phyloP scores from a whole-genome alignment of 2,888 invertebrate genomes.

The Campoplex capitator region DNA sequence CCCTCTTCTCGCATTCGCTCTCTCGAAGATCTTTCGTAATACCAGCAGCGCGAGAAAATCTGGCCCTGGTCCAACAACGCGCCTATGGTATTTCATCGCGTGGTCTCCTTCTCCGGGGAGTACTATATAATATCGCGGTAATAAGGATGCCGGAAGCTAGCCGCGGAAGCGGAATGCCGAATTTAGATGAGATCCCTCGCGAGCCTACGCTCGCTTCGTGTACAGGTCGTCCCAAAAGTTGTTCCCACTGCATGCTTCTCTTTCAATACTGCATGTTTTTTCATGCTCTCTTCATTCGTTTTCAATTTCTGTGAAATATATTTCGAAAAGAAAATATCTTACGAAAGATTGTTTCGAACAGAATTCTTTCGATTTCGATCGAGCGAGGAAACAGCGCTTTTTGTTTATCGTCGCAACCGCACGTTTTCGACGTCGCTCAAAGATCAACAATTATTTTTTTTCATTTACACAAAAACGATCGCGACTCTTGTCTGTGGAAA shows the following conservation, averaged over 20 bases:
- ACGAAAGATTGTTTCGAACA: not conserved
- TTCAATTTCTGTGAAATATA: not conserved
- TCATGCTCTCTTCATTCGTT: too few species aligned
- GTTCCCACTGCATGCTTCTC: too few species aligned
- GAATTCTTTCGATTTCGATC: not conserved
- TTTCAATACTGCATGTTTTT: too few species aligned
- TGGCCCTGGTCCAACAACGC: conserved; percentile 57
- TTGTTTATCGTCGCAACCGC: not conserved
- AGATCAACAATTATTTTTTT: not conserved
- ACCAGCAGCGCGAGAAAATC: conserved; percentile 34
- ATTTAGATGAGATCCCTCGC: conserved; percentile 40
- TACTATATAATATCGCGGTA: conserved; percentile 43
- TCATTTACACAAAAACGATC: not conserved
- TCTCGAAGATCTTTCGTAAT: conserved; percentile 17
- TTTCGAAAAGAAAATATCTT: not conserved
- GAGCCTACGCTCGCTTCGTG: not conserved
- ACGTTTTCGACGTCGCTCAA: not conserved
- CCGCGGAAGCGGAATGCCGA: conserved; percentile 34
- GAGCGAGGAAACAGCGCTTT: not conserved
- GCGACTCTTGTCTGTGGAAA: not conserved
- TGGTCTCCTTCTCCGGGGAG: not conserved
- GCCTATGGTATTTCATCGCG: conserved; percentile 38
- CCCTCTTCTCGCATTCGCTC: not conserved
- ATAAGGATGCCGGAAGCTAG: conserved; percentile 58
- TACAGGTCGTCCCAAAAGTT: not conserved